These are phyloP conservation scores for Epirrhoe tristata DNA, from an alignment of 2,888 invertebrate genomes.

Conservation along the genomic window DNA sequence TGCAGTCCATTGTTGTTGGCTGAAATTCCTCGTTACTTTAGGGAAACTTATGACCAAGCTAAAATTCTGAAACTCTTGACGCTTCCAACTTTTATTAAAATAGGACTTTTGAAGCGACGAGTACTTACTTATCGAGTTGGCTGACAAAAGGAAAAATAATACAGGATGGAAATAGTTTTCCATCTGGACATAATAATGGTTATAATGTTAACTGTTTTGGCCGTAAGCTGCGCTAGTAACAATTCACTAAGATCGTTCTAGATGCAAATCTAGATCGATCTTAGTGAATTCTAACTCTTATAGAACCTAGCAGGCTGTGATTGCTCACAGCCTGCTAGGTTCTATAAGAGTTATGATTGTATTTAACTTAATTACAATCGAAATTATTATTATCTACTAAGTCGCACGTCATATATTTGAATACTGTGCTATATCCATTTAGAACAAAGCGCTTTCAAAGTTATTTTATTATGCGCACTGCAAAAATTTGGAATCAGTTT, in stretches of 20 bases:
- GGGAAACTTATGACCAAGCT: conserved; percentile 40
- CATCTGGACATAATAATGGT: conserved; percentile 13
- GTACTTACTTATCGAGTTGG: conserved; percentile 34
- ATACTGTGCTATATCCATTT: too few species aligned
- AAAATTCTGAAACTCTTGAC: conserved; percentile 38
- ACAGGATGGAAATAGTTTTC: conserved; percentile 13
- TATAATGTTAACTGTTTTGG: conserved; percentile 14
- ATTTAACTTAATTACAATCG: background rate
- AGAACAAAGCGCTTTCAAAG: too few species aligned
- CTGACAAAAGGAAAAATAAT: conserved; percentile 31
- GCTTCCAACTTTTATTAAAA: conserved; percentile 40
- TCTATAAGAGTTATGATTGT: conserved; percentile 1
- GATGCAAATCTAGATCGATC: too few species aligned
- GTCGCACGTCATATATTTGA: background rate
- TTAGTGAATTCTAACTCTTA: too few species aligned
- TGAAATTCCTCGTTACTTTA: conserved; percentile 38
- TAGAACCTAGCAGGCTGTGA: too few species aligned
- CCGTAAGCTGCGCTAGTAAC: background rate
- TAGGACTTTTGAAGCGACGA: conserved; percentile 33
- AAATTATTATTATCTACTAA: background rate
- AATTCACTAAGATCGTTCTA: conserved; percentile 1
- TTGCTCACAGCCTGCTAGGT: conserved; percentile 7
- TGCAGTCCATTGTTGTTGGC: conserved; percentile 40
- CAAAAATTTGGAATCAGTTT: too few species aligned
- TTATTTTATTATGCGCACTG: too few species aligned